Percentiles rank a stretch among this genome's conserved stretches.
These are phyloP conservation scores for Anoplophora glabripennis DNA, from an alignment of 1,140 invertebrate genomes.

Conservation along the genomic window DNA sequence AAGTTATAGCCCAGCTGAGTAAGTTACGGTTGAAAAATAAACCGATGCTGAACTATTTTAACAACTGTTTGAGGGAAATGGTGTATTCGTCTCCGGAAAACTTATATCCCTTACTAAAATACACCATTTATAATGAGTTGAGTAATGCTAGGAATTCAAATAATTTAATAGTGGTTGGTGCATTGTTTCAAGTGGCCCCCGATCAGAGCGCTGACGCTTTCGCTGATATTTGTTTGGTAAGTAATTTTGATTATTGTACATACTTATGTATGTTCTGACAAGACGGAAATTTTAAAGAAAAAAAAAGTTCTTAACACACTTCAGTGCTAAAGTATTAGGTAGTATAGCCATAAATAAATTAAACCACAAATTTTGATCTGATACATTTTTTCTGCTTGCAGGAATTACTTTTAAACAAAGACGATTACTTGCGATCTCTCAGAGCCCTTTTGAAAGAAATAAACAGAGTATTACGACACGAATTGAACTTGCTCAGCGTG, in stretches of 20 bases:
- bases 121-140: conserved; percentile 93
- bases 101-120: conserved; percentile 80
- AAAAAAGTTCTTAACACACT: no score
- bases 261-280: no score
- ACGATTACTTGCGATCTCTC: conserved; percentile 86
- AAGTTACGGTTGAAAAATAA: conserved; percentile 94
- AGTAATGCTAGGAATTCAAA: conserved; percentile 89
- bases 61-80: conserved; percentile 80
- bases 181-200: conserved; percentile 80
- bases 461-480: conserved; percentile 75
- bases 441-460: conserved; percentile 83
- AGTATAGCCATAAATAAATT: no score
- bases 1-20: conserved; percentile 85
- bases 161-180: conserved; percentile 84
- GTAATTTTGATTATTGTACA: no score
- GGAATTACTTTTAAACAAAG: conserved; percentile 82
- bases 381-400: no score
- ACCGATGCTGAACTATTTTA: conserved; percentile 83
- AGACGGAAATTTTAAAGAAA: no score
- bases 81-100: conserved; percentile 76
- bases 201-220: conserved; percentile 73
- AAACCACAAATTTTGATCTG: no score
- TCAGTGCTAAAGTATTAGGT: no score
- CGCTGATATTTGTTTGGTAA: conserved; percentile 73
- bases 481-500: conserved; percentile 72